phyloP scores from a whole-genome alignment of 2,113 vertebrate genomes.

The Tenebrosternarchus preto region DNA sequence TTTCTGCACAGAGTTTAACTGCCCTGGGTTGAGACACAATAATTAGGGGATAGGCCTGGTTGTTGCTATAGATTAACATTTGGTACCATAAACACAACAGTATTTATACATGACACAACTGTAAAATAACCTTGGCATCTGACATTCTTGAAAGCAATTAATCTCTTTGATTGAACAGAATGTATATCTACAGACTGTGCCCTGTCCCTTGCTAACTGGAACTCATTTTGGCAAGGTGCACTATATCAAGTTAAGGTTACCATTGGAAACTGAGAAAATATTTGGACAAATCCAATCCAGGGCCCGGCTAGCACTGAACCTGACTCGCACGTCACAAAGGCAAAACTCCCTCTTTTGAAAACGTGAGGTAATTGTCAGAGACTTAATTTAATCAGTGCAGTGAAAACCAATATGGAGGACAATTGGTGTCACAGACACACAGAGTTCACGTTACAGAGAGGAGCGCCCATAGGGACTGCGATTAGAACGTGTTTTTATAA shows the following conservation, averaged over 20 bases:
- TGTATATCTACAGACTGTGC: background rate
- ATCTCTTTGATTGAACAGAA: conserved; percentile 1
- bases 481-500: conserved; percentile 12
- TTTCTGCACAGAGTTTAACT: background rate
- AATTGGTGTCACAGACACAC: conserved; percentile 24
- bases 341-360: conserved; percentile 42
- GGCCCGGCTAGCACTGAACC: conserved; percentile 37
- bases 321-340: conserved; percentile 19
- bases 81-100: conserved; percentile 20
- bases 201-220: conserved; percentile 25
- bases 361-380: conserved; percentile 52
- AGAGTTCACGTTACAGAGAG: conserved; percentile 42
- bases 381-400: conserved; percentile 49
- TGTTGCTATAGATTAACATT: conserved; percentile 25
- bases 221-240: conserved; percentile 14
- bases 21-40: background rate
- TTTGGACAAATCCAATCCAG: conserved; percentile 51
- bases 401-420: conserved; percentile 49
- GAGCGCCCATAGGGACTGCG: background rate
- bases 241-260: conserved; percentile 50
- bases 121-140: conserved; percentile 20
- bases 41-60: background rate
- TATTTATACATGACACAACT: conserved; percentile 25
- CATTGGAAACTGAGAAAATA: conserved; percentile 58
- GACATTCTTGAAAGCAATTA: conserved; percentile 6